Percentiles rank a stretch among this genome's conserved stretches.
Conservation (phyloP, 2,797 vertebrate species). For the Anguilla anguilla region DNA sequence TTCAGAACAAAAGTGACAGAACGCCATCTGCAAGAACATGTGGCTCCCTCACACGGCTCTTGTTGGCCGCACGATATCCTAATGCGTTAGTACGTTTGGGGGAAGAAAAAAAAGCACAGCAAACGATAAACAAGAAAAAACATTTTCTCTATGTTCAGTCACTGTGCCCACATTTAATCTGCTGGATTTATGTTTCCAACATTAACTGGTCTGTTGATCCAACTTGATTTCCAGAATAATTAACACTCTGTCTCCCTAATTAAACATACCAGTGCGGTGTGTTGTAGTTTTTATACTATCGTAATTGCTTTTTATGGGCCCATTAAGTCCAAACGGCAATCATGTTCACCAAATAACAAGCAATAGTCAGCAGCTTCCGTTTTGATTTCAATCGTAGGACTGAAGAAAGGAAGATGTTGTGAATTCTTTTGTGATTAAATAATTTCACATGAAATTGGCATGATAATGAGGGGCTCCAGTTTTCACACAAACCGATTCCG, state of each 20-base stretch:
- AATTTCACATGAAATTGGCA: not conserved
- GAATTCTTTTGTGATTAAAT: not conserved
- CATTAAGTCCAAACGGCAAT: not conserved
- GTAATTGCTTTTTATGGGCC: constrained; percentile 4
- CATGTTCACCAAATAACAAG: not conserved
- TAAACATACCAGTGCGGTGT: not conserved
- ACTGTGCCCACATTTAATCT: not conserved
- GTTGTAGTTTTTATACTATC: not conserved
- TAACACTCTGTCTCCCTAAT: constrained; percentile 9
- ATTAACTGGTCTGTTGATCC: not conserved
- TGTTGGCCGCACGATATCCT: not conserved
- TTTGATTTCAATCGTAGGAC: not conserved
- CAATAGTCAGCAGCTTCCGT: not conserved
- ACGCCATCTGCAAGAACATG: not conserved
- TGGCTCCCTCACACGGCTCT: not conserved
- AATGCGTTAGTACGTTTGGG: not conserved
- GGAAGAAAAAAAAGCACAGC: not conserved
- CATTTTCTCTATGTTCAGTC: not conserved
- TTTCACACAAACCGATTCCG: not conserved
- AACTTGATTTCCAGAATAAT: not conserved
- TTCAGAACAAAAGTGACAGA: not conserved
- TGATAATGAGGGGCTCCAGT: not conserved
- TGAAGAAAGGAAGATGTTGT: not conserved
- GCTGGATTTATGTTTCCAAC: not conserved
- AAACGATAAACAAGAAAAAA: not conserved